Conservation (phyloP, 2,888 invertebrate species). For the Liposcelis brunnea region DNA sequence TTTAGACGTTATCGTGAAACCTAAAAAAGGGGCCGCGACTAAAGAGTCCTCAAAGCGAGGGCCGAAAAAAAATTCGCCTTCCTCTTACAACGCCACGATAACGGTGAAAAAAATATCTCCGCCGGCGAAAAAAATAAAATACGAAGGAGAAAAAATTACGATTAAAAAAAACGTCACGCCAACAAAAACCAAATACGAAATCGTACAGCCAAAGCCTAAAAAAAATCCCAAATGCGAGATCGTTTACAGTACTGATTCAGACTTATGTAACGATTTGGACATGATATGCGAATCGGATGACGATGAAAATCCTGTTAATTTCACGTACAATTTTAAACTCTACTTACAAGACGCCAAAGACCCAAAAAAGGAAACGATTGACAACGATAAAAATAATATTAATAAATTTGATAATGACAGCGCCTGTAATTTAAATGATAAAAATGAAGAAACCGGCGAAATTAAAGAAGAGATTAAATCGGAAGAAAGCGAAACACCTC, state of each 20-base stretch:
- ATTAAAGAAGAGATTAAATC: background rate
- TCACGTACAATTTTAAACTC: conserved; percentile 2
- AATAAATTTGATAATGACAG: background rate
- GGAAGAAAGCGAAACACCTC: background rate
- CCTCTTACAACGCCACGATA: too few relatives aligned
- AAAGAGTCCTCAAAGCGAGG: too few relatives aligned
- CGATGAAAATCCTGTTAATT: background rate
- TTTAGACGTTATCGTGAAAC: background rate
- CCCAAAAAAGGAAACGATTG: background rate
- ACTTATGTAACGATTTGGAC: conserved; percentile 1
- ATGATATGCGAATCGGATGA: conserved; percentile 7
- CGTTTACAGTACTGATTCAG: background rate
- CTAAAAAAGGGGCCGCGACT: background rate
- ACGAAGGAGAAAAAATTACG: background rate
- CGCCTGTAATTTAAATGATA: background rate
- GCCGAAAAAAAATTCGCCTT: too few relatives aligned
- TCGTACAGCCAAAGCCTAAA: background rate
- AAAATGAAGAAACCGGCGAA: background rate
- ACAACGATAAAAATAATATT: background rate
- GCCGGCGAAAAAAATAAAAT: too few relatives aligned
- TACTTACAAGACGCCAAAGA: background rate
- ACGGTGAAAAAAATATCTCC: too few relatives aligned
- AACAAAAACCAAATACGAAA: conserved; percentile 6
- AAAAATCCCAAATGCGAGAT: background rate
- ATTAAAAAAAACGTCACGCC: conserved; percentile 7